Conservation (phyloP, 1,140 invertebrate genomes). For the Drosophila bipectinata region DNA sequence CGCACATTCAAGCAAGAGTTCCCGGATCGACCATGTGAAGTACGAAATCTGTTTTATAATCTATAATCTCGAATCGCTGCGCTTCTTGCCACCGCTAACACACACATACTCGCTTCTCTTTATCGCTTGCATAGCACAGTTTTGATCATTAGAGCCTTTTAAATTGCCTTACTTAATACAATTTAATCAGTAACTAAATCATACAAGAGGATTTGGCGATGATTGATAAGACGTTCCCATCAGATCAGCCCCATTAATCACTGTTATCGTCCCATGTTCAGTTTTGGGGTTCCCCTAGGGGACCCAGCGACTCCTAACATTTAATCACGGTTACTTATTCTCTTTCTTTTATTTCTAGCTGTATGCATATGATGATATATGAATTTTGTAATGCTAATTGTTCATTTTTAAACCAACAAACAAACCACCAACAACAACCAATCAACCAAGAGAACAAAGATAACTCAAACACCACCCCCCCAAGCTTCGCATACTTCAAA, state of each 20-base stretch:
- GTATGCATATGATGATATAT: slow-evolving; percentile 76
- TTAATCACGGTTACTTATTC: slow-evolving; percentile 65
- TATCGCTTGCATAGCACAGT: slow-evolving; percentile 43
- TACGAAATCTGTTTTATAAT: slow-evolving; percentile 80
- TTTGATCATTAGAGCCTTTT: slow-evolving; percentile 30
- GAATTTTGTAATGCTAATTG: slow-evolving; percentile 74
- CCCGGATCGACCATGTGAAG: slow-evolving; percentile 81
- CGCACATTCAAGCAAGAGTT: slow-evolving; percentile 77
- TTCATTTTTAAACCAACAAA: slow-evolving; percentile 66
- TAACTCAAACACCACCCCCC: slow-evolving; percentile 31
- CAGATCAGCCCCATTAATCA: slow-evolving; percentile 20
- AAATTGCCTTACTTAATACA: slow-evolving; percentile 24
- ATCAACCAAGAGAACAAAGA: slow-evolving; percentile 56
- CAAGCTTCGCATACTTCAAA: slow-evolving; percentile 53
- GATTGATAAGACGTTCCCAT: slow-evolving; percentile 5
- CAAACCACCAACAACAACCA: slow-evolving; percentile 31
- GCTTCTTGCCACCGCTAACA: slow-evolving; percentile 40
- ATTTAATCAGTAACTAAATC: slow-evolving; percentile 17
- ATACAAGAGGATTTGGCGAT: slow-evolving; percentile 12
- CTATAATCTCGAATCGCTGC: slow-evolving; percentile 49
- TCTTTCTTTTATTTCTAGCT: slow-evolving; percentile 79
- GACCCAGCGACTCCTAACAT: slow-evolving; percentile 6
- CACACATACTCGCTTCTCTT: slow-evolving; percentile 20
- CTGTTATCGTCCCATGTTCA: slow-evolving; percentile 10
- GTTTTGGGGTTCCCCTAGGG: slow-evolving; percentile 12